Base-by-base conservation (phyloP, 2,113 vertebrate genomes). In the Okapia johnstoni region DNA sequence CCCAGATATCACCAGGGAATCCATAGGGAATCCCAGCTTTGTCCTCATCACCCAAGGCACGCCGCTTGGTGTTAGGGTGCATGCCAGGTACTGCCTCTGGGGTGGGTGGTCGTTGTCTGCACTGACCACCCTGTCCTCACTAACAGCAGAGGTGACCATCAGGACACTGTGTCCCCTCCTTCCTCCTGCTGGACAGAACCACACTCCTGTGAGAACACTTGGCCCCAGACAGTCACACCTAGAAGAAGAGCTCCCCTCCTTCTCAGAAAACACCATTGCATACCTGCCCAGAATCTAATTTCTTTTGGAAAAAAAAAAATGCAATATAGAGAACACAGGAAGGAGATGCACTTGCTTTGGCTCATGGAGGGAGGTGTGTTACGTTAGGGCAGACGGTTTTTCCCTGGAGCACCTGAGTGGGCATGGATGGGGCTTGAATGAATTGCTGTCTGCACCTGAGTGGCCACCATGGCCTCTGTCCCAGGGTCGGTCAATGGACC, bases 141-240 rank as follows among this genome's bases (percentile, higher is more conserved):
- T 61, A 60, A 4, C 0, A 8, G 43, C 43, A 15, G 21, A 52
- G 21, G 21, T 54, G 28, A 40, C 6, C 0, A 1, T 54, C 21
- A 16, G 28, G 55, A 66, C 25, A 3, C 43, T 63, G 58, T 19
- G 30, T 28, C 70, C 21, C 36, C 5, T 12, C 19, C 14, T 40
- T 50, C 50, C 28, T 17, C 13, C 0, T 3, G 4, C 28, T 50
- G 6, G 36, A 70, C 7, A 28, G 58, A 60, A n/a, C 33, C 43
- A 11, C 12, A 10, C 55, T 40, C n/a, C n/a, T 1, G 7, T 12
- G 8, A 11, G 21, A n/a, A 46, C 52, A 14, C 33, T 0, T 1
- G 1, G 17, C 25, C 12, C 21, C 0, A 0, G 16, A 16, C 0
- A 16, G 0, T n/a, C 21, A 33, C 19, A 11, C 3, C 7, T 11